Evolutionary conservation across 1,140 invertebrate species (phyloP), one percentile per base, ranked within the genome.

Genomic region (Brachionus angularis): DNA sequence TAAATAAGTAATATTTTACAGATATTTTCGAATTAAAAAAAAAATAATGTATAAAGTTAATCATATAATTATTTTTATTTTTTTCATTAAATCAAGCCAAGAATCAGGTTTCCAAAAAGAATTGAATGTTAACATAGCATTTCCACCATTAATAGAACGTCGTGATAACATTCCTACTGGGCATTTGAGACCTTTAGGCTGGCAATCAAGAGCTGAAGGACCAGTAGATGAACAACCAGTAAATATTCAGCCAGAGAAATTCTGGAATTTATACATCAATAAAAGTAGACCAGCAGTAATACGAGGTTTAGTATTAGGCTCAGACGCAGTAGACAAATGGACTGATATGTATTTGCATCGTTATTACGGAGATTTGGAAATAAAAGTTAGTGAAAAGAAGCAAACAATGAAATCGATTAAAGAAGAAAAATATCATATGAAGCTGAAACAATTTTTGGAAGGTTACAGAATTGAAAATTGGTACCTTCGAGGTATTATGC

Each of bases 401-500:
- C 67, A 70, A 70, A 50, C 16, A 21, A 52, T 18, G 27, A 34
- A 5, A 29, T 25, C 12, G 12, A 53, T 12, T 33, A 14, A 12
- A 3, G 21, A 50, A 4, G 42, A 67, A 67, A 67, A 36, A 33
- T 21, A 5, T 31, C 62, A 47, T 16, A 36, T 52, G 46, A 76
- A 75, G 47, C 72, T 81, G 21, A 77, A 77, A 36, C 76, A 77
- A 49, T 82, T 82, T 69, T 72, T 82, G 5, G 47, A 75, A 31
- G 76, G 79, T 12, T 82, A 80, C 71, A 74, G 76, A 74, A 76
- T 77, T 25, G 79, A 81, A 33, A 77, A 81, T 44, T 79, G 78
- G 77, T 82, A 80, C 74, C 52, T 82, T 23, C 69, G 77, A 2
- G 76, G 72, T 14, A 76, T 74, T 8, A 72, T 81, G 7, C 80